Conservation (phyloP, 2,888 invertebrate species). For the Nemurella pictetii region DNA sequence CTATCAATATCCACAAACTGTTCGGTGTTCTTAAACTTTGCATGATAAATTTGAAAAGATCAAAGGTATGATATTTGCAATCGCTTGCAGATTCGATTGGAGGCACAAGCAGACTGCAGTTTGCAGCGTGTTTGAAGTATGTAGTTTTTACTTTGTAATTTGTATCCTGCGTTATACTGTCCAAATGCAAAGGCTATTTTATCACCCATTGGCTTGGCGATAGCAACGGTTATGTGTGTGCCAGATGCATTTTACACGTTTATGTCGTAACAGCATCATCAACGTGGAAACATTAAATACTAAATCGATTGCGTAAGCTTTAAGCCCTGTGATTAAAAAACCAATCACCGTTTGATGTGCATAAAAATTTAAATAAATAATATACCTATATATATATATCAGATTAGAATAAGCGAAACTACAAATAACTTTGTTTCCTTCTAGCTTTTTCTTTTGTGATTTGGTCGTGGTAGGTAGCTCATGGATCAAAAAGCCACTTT, state of each 20-base stretch:
- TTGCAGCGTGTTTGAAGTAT: neutral
- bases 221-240: neutral
- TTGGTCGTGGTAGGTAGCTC: no score
- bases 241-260: neutral
- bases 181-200: neutral
- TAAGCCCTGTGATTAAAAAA: neutral
- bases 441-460: no score
- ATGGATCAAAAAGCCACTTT: no score
- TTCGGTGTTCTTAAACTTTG: no score
- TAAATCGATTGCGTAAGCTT: neutral
- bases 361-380: no score
- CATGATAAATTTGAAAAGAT: neutral
- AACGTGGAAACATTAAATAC: neutral
- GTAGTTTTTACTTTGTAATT: neutral
- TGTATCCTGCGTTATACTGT: neutral
- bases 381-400: neutral
- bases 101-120: neutral
- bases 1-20: neutral
- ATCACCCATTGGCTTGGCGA: neutral
- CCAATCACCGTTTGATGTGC: neutral
- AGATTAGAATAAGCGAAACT: neutral
- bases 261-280: neutral
- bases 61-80: neutral
- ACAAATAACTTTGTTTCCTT: neutral
- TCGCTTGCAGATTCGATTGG: neutral